phyloP scores from a whole-genome alignment of 2,797 vertebrate species.

The Phoeniculus purpureus region DNA sequence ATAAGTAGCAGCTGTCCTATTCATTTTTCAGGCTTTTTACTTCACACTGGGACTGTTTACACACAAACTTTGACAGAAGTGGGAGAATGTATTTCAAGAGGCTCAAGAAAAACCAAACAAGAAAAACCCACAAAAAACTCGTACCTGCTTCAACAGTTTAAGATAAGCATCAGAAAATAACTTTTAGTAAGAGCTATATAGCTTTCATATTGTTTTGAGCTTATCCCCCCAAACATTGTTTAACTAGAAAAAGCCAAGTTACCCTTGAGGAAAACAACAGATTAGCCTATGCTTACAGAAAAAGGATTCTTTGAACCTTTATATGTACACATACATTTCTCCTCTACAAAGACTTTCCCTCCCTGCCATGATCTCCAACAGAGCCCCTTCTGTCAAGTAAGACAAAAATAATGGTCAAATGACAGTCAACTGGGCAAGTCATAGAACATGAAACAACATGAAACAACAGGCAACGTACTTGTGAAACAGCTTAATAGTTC shows the following conservation, averaged over 20 bases:
- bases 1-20: constrained; percentile 6
- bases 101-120: neutral
- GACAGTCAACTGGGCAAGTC: neutral
- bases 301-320: neutral
- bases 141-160: neutral
- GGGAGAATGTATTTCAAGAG: neutral
- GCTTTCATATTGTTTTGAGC: neutral
- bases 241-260: neutral
- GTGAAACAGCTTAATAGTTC: neutral
- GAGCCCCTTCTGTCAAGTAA: neutral
- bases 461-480: neutral
- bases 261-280: neutral
- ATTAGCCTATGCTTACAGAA: neutral
- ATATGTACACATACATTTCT: neutral
- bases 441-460: neutral
- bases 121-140: no score
- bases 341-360: neutral
- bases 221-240: neutral
- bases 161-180: neutral
- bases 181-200: neutral
- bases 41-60: neutral
- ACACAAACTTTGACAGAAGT: neutral
- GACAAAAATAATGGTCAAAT: neutral
- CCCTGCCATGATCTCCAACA: neutral
- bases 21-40: constrained; percentile 28